Evolutionary conservation across 1,140 invertebrate species (phyloP), one percentile per base, ranked within the genome.

Genomic region (Pogonomyrmex californicus): DNA sequence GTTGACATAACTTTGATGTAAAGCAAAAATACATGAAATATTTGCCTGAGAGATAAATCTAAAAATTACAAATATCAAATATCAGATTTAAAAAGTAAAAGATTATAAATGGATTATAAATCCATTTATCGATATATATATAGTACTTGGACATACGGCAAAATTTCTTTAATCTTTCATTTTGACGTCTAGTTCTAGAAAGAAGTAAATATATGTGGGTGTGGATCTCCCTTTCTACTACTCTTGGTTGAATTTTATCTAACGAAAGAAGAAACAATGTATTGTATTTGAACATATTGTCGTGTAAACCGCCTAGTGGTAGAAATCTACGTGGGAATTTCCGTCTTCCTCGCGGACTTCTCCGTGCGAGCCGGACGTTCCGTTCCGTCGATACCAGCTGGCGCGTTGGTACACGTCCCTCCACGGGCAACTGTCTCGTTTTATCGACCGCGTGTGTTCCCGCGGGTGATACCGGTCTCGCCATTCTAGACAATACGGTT

Each of bases 401-500:
- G 62, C 1, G 36, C 75, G 56, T 30, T n/a, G 66, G 36, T 47
- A 70, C 49, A 47, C 10, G 6, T 60, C 4, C 4, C 38, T 73
- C 44, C n/a, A 41, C 51, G 38, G 68, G 38, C 54, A 38, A 47
- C 38, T 56, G n/a, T 49, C 30, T 44, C 14, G n/a, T 47, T 83
- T 83, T 83, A 83, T 68, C 79, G 79, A 83, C 79, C 65, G 68
- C 36, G 54, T n/a, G 60, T 33, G 10, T 66, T 41, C 47, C 23
- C 23, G 23, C 30, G 12, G n/a, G 47, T 30, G 41, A 23, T 51
- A 33, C n/a, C 38, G 4, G 23, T 23, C 62, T 36, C 12, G 4
- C 30, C 44, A 17, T 54, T 56, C 47, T 30, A n/a, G 54, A 60
- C 14, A 60, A 60, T 73, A 58, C 76, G 23, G 78, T 44, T 81